Percentiles rank a stretch among this genome's conserved stretches.
Evolutionary conservation across 2,888 invertebrate species (phyloP).

Genomic region (Glaucopsyche alexis): DNA sequence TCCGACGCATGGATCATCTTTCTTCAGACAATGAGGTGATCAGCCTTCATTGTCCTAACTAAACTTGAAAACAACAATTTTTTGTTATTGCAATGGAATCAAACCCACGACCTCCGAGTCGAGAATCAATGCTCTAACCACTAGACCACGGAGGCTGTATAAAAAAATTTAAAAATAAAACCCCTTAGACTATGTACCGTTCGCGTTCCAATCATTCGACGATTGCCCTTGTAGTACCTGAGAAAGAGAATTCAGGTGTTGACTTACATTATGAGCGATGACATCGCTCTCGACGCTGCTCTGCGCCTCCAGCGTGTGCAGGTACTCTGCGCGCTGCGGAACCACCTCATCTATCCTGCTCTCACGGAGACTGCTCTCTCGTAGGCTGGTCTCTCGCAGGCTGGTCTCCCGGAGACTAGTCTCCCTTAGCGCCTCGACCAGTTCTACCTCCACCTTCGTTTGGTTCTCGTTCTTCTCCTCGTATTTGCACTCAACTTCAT

Average conservation of each 20-base stretch:
- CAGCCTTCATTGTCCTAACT: no score
- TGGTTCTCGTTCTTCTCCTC: constrained; percentile 75
- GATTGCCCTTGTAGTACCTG: no score
- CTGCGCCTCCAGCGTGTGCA: constrained; percentile 72
- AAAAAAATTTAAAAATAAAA: no score
- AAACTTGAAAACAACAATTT: no score
- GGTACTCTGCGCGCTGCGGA: constrained; percentile 72
- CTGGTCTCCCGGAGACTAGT: constrained; percentile 43
- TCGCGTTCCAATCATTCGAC: background rate
- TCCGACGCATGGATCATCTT: no score
- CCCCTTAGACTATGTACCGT: background rate
- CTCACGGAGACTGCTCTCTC: constrained; percentile 47
- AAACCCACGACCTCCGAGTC: no score
- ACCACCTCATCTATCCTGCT: constrained; percentile 75
- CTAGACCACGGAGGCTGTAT: no score
- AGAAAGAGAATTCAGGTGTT: no score
- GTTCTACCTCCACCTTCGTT: constrained; percentile 58
- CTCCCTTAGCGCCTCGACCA: constrained; percentile 61
- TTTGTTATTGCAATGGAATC: no score
- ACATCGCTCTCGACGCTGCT: constrained; percentile 81
- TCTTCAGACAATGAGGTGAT: no score
- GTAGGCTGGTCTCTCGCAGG: constrained; percentile 55
- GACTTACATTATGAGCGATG: constrained; percentile 85
- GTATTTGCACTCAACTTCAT: constrained; percentile 73
- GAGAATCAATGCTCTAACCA: no score